Base-by-base conservation (phyloP, 2,797 vertebrate genomes). In the Botia almorhae region DNA sequence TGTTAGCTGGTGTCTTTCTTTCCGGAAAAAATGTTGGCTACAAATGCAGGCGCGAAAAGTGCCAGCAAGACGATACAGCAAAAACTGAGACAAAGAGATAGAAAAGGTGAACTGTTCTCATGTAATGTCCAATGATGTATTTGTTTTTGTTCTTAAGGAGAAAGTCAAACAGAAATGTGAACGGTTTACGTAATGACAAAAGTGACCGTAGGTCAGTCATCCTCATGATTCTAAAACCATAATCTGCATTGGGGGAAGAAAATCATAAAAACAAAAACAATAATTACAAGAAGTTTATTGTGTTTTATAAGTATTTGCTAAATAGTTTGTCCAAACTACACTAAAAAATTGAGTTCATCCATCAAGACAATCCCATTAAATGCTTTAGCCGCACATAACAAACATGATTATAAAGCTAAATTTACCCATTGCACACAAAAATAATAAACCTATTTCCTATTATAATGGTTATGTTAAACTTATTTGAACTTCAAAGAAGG, bases 41-140 rank as follows among this genome's bases (percentile, higher is more conserved):
- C 26, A 4, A 63, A 79, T 55, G 48, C 56, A 39, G 58, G 36
- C 21, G 61, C 21, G 23, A 79, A 58, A 58, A 17, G 17, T 3
- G 23, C 26, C 12, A 63, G 26, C 23, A 23, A 61, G 12, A 70
- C 51, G 56, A 71, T 21, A 36, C 21, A 51, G 60, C n/a, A 36
- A 55, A 68, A 21, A 17, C 16, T 19, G 12, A 14, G 2, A 70
- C 1, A 50, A 67, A 60, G 51, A 29, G 33, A 43, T 36, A 50
- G 21, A 61, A n/a, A 63, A 43, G 58, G n/a, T 70, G 39, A 74
- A 21, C 55, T 26, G n/a, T 19, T 60, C 1, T 8, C 39, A 53
- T 85, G 79, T 87, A 87, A 92, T 89, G 86, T 89, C 89, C 89
- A 85, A 50, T 91, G 90, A 93, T 94, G 93, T 91, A 93, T 92